Evolutionary conservation across 2,113 vertebrate species (phyloP), one percentile per base, ranked within the genome.

Genomic region (Lampris megalopsis): DNA sequence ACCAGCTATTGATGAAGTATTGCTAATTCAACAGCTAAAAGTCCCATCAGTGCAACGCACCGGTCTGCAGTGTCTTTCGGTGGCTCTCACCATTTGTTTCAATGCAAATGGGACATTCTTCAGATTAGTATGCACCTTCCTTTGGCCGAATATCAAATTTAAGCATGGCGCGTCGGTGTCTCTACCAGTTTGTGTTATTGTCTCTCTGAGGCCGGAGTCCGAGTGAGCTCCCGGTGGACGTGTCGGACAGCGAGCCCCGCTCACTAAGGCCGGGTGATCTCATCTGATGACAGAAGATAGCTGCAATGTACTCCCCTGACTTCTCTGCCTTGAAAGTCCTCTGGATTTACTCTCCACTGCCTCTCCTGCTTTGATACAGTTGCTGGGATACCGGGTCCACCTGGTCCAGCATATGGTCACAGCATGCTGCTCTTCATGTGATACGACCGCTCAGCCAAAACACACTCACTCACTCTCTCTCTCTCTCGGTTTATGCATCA

Each of bases 381-480:
- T 93, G 91, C 92, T 79, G 93, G 88, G 92, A 92, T 90, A 92
- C 91, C 64, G 71, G 83, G 80, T 92, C 92, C 90, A 93, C 91
- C 92, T 93, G 93, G 86, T 92, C 73, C 52, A 92, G 89, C 94
- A 95, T 95, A 94, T 93, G 93, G 92, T 85, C 90, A 53, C 92
- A 92, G 93, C 92, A 86, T 91, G 91, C 63, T 41, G 68, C 80
- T 89, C 90, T 90, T 92, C 86, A 87, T 89, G 87, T 90, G 92
- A 92, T 83, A 86, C 86, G 80, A 75, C 79, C 72, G 64, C 87
- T 82, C 75, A 73, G 90, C 89, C 89, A 91, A 89, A 87, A 74
- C 79, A 81, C 53, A 49, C 42, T 78, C 79, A 85, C 75, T 58
- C 68, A 75, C 67, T 49, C 49, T 79, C 56, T 71, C 65, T 76